These are phyloP conservation scores for Oreonectes daqikongensis DNA, from an alignment of 2,797 vertebrate genomes.

Conservation along the genomic window DNA sequence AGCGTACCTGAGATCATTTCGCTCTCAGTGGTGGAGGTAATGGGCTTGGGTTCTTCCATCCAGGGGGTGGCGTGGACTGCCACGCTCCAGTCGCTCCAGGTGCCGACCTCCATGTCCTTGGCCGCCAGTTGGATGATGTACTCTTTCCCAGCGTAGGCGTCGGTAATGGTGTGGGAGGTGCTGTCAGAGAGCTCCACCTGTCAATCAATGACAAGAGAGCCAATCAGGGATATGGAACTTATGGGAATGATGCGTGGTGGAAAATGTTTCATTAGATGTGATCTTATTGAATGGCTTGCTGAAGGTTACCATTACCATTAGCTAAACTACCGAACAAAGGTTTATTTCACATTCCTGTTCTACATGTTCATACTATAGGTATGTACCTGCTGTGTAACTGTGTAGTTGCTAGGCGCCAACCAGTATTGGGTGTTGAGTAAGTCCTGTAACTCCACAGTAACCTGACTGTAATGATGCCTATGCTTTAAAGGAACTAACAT, in stretches of 20 bases:
- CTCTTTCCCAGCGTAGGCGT: constrained; percentile 93
- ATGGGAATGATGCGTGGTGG: constrained; percentile 6
- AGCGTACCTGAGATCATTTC: constrained; percentile 70
- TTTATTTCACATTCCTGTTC: no score
- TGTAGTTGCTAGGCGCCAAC: no score
- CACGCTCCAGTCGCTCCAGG: constrained; percentile 98
- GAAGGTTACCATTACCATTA: no score
- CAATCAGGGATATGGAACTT: constrained; percentile 45
- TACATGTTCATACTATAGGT: no score
- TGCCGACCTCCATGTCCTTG: constrained; percentile 96
- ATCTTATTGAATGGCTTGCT: neutral
- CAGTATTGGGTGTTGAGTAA: no score
- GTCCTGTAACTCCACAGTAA: no score
- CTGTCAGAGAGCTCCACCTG: constrained; percentile 95
- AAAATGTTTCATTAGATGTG: neutral
- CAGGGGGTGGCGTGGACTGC: constrained; percentile 93
- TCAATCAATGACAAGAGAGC: constrained; percentile 27
- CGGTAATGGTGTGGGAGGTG: constrained; percentile 91
- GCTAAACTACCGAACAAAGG: no score
- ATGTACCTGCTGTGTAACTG: no score
- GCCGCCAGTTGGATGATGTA: constrained; percentile 98
- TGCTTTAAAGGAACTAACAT: neutral
- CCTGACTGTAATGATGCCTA: no score
- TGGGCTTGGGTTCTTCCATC: constrained; percentile 89
- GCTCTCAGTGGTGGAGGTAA: constrained; percentile 84